These are phyloP conservation scores for Vanessa cardui DNA, from an alignment of 2,888 invertebrate genomes.

Conservation along the genomic window DNA sequence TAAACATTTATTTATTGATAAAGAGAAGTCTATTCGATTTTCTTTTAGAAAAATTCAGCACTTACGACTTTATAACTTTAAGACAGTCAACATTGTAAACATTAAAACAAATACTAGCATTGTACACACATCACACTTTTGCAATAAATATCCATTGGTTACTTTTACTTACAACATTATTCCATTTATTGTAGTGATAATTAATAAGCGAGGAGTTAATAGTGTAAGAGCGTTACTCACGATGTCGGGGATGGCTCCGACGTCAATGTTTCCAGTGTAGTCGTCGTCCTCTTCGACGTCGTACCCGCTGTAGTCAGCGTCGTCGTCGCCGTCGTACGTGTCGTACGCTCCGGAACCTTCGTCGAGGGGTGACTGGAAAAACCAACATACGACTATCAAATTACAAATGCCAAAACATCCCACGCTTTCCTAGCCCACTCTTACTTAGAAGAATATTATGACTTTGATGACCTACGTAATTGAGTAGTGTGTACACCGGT, in stretches of 20 bases:
- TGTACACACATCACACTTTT: not conserved
- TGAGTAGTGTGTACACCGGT: too few relatives aligned
- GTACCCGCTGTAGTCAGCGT: constrained; percentile 67
- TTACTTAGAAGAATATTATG: too few relatives aligned
- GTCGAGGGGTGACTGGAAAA: constrained; percentile 51
- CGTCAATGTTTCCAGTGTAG: constrained; percentile 57
- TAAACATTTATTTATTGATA: not conserved
- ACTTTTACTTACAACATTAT: not conserved
- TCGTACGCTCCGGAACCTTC: constrained; percentile 71
- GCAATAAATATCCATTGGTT: not conserved
- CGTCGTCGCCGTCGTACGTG: constrained; percentile 72
- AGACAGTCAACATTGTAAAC: too few relatives aligned
- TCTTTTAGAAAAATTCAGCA: too few relatives aligned
- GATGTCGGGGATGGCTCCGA: constrained; percentile 54
- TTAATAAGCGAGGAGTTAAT: not conserved
- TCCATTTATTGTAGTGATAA: not conserved
- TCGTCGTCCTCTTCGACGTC: constrained; percentile 61
- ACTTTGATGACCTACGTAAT: too few relatives aligned
- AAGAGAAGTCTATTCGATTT: too few relatives aligned
- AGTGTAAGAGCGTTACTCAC: constrained; percentile 52
- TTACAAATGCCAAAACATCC: too few relatives aligned
- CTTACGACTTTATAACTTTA: too few relatives aligned
- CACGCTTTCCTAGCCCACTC: too few relatives aligned
- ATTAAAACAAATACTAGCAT: too few relatives aligned
- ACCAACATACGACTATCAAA: not conserved